phyloP scores from a whole-genome alignment of 1,140 invertebrate species.

The Drosophila chauvacae region DNA sequence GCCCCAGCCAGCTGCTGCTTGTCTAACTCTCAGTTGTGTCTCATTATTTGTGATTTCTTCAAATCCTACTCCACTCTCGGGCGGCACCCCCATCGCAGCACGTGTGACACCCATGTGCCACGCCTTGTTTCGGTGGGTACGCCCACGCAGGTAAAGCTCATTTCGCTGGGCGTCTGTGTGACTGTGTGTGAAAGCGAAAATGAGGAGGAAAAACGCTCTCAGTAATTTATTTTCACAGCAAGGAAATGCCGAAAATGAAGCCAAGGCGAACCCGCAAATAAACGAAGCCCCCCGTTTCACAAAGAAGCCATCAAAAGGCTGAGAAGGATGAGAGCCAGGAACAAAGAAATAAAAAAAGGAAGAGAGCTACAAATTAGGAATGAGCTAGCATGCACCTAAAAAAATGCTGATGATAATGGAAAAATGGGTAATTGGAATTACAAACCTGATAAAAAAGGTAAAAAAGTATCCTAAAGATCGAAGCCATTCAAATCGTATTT shows the following conservation, averaged over 20 bases:
- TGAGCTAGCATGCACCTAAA: neutral
- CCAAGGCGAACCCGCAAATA: slow-evolving; percentile 22
- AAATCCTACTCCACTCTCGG: slow-evolving; percentile 37
- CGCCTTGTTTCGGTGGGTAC: slow-evolving; percentile 26
- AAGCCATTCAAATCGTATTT: no score
- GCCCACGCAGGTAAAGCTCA: slow-evolving; percentile 28
- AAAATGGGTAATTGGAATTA: neutral
- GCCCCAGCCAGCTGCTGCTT: slow-evolving; percentile 8
- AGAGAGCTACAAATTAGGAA: slow-evolving; percentile 6
- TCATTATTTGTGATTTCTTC: slow-evolving; percentile 77
- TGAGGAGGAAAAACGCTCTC: slow-evolving; percentile 13
- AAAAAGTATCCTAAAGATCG: no score
- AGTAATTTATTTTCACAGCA: slow-evolving; percentile 19
- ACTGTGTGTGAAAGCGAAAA: slow-evolving; percentile 5
- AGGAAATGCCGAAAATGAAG: slow-evolving; percentile 19
- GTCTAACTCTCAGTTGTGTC: slow-evolving; percentile 63
- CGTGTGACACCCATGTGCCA: slow-evolving; percentile 19
- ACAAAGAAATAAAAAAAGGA: slow-evolving; percentile 1
- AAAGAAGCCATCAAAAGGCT: slow-evolving; percentile 18
- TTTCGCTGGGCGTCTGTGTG: neutral
- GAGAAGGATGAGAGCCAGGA: neutral
- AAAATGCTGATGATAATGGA: neutral
- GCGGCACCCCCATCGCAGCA: slow-evolving; percentile 17
- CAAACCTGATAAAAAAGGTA: no score
- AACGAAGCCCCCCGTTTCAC: slow-evolving; percentile 1